phyloP scores from a whole-genome alignment of 2,888 invertebrate genomes.

The Myopa tessellatipennis region DNA sequence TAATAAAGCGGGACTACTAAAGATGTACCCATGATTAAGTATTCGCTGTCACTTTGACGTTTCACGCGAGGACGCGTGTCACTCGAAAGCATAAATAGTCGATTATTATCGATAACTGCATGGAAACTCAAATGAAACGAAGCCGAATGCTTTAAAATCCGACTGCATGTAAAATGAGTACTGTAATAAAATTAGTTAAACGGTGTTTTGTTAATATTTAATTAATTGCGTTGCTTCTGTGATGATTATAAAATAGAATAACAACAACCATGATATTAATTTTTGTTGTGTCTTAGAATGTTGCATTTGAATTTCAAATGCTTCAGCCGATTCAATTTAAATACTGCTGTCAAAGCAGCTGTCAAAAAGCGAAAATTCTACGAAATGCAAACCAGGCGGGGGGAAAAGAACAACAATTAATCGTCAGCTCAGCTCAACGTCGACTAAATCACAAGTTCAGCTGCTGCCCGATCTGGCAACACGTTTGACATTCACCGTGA shows the following conservation, averaged over 20 bases:
- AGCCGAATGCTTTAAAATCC: no score
- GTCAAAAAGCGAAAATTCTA: slow-evolving; percentile 18
- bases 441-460: neutral
- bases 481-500: slow-evolving; percentile 31
- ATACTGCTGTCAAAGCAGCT: slow-evolving; percentile 16
- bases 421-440: neutral
- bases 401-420: neutral
- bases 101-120: no score
- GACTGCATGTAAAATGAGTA: neutral
- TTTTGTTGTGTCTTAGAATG: neutral
- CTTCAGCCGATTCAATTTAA: slow-evolving; percentile 7
- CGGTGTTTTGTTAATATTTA: slow-evolving; percentile 15
- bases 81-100: no score
- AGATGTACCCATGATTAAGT: no score
- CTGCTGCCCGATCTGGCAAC: neutral
- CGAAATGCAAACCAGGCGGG: neutral
- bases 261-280: neutral
- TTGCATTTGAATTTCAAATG: neutral
- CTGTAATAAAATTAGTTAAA: neutral
- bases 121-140: no score
- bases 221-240: slow-evolving; percentile 13
- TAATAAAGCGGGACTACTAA: no score
- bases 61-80: no score
- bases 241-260: neutral
- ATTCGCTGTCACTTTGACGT: no score